Percentiles rank a stretch among this genome's conserved stretches.
phyloP scores from a whole-genome alignment of 2,888 invertebrate species.

The Standfussiana lucernea region DNA sequence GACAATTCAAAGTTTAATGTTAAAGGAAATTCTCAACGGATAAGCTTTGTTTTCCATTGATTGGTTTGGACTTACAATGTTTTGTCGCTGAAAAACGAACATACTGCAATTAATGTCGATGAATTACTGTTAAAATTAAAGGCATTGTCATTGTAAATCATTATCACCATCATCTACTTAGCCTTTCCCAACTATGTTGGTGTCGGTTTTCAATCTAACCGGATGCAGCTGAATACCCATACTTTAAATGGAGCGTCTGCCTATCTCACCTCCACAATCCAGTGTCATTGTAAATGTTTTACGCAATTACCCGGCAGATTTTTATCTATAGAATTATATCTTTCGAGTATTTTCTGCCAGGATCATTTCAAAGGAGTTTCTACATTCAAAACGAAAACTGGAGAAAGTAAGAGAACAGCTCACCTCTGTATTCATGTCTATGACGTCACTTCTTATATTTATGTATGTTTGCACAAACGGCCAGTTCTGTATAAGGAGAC shows the following conservation, averaged over 20 bases:
- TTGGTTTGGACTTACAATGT: too few species aligned
- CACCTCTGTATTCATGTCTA: background rate
- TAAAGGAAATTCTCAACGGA: background rate
- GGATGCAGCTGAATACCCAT: too few species aligned
- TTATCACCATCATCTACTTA: too few species aligned
- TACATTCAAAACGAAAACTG: background rate
- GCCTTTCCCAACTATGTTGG: too few species aligned
- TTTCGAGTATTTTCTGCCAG: background rate
- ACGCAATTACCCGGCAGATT: background rate
- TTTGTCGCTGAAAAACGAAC: too few species aligned
- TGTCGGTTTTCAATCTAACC: too few species aligned
- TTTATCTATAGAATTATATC: background rate
- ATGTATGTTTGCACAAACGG: constrained; percentile 55
- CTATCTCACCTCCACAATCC: too few species aligned
- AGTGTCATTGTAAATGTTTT: background rate
- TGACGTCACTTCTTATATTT: constrained; percentile 55
- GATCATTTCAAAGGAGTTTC: background rate
- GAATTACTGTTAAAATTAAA: background rate
- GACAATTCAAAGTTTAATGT: too few species aligned
- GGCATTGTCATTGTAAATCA: too few species aligned
- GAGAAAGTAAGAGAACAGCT: constrained; percentile 30
- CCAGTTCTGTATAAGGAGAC: constrained; percentile 52
- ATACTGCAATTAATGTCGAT: background rate
- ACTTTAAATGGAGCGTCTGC: too few species aligned
- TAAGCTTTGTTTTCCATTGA: background rate